Percentiles rank a stretch among this genome's conserved stretches.
Evolutionary conservation across 2,113 vertebrate genomes (phyloP).

Genomic region (Limanda limanda): DNA sequence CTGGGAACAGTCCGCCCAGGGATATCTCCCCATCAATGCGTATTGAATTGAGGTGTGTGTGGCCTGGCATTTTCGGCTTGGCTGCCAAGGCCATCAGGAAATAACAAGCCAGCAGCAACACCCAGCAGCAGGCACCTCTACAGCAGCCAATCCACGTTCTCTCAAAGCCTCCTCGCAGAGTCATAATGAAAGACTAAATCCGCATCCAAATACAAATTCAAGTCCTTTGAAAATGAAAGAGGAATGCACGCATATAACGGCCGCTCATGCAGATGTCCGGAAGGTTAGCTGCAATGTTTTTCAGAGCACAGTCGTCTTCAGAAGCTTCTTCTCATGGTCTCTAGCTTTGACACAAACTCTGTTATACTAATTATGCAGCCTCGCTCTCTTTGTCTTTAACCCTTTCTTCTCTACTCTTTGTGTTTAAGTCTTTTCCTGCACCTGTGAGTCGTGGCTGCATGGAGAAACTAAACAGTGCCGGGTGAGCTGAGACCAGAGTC

Average conservation of each 20-base stretch:
- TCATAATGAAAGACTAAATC: conserved; percentile 77
- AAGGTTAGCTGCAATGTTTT: conserved; percentile 57
- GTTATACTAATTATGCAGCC: conserved; percentile 68
- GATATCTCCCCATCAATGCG: conserved; percentile 97
- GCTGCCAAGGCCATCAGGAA: conserved; percentile 78
- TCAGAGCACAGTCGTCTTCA: conserved; percentile 53
- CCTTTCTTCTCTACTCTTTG: conserved; percentile 55
- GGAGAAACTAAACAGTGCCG: conserved; percentile 55
- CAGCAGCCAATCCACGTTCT: conserved; percentile 52
- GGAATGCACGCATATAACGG: conserved; percentile 45
- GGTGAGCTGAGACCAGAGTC: conserved; percentile 32
- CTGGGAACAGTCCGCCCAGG: conserved; percentile 93
- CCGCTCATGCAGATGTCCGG: conserved; percentile 64
- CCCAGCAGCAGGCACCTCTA: conserved; percentile 48
- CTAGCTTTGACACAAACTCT: conserved; percentile 46
- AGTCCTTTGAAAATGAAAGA: conserved; percentile 70
- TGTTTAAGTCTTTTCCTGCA: conserved; percentile 51
- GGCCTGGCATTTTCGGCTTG: conserved; percentile 89
- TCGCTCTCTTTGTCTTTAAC: conserved; percentile 38
- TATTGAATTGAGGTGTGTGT: conserved; percentile 96
- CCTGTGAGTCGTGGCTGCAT: conserved; percentile 47
- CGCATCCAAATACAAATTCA: conserved; percentile 67
- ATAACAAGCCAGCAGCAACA: conserved; percentile 76
- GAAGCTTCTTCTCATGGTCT: conserved; percentile 71
- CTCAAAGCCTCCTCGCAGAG: conserved; percentile 63